Evolutionary conservation across 2,113 vertebrate genomes (phyloP).

Genomic region (Morone chrysops): DNA sequence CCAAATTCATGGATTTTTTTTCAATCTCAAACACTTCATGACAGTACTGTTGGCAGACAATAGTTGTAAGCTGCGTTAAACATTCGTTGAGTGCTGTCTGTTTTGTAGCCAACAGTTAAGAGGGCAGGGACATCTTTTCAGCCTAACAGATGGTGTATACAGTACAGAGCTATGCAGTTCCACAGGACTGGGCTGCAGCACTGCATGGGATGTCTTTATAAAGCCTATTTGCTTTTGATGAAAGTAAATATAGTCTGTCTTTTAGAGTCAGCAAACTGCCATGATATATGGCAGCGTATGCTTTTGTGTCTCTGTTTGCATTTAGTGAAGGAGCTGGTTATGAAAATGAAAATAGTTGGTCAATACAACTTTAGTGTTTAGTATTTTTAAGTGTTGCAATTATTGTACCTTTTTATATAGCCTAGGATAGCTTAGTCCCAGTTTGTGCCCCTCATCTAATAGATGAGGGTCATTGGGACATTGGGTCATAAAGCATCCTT

Average conservation of each 20-base stretch:
- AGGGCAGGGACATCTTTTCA: conserved; percentile 58
- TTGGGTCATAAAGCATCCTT: background rate
- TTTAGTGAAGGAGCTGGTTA: conserved; percentile 3
- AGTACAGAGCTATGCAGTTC: conserved; percentile 40
- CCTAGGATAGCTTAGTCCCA: background rate
- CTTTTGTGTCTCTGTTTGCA: conserved; percentile 21
- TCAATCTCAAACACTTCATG: conserved; percentile 26
- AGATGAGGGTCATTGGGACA: no score
- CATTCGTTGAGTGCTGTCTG: conserved; percentile 45
- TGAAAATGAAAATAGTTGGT: background rate
- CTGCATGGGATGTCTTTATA: conserved; percentile 45
- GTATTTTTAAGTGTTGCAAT: background rate
- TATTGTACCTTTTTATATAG: background rate
- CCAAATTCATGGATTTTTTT: conserved; percentile 22
- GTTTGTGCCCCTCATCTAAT: background rate
- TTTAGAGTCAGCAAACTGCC: conserved; percentile 16
- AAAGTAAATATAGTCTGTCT: conserved; percentile 53
- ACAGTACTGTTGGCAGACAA: conserved; percentile 28
- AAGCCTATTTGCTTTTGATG: conserved; percentile 41
- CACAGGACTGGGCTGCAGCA: conserved; percentile 29
- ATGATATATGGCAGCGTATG: conserved; percentile 8
- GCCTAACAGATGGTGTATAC: conserved; percentile 67
- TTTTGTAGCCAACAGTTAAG: conserved; percentile 55
- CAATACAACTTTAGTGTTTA: background rate
- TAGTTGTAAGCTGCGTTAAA: conserved; percentile 44